phyloP scores from a whole-genome alignment of 2,797 vertebrate genomes.

The Phoebastria nigripes region DNA sequence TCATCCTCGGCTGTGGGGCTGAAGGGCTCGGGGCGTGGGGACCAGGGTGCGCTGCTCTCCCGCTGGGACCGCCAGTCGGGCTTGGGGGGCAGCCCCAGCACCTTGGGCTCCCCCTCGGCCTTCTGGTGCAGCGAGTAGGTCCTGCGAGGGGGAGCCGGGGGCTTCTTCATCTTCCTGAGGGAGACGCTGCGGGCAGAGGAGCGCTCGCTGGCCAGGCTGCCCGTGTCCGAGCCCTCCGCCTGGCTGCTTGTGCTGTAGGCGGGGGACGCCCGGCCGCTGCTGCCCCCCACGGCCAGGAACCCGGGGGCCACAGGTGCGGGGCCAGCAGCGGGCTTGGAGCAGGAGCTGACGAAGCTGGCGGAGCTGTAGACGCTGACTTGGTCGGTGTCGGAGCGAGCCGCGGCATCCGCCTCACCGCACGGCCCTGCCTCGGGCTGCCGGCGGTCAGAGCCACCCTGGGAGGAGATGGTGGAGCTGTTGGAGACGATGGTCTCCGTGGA shows the following conservation, averaged over 20 bases:
- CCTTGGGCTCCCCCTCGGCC: slow-evolving; percentile 41
- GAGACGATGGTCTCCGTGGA: slow-evolving; percentile 90
- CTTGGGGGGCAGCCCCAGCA: slow-evolving; percentile 74
- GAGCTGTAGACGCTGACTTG: slow-evolving; percentile 69
- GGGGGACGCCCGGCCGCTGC: slow-evolving; percentile 60
- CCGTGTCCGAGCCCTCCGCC: slow-evolving; percentile 72
- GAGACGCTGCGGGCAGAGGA: slow-evolving; percentile 84
- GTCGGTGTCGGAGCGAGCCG: slow-evolving; percentile 23
- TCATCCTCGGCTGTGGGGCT: slow-evolving; percentile 45
- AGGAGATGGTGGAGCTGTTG: slow-evolving; percentile 86
- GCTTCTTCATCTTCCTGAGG: slow-evolving; percentile 88
- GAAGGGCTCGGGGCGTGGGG: slow-evolving; percentile 26
- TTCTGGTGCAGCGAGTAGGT: slow-evolving; percentile 84
- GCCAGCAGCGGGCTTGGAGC: slow-evolving; percentile 46
- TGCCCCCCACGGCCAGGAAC: background rate
- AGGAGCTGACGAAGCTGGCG: slow-evolving; percentile 32
- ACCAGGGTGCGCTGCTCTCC: slow-evolving; percentile 32
- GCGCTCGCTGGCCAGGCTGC: slow-evolving; percentile 78
- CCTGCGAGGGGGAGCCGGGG: slow-evolving; percentile 83
- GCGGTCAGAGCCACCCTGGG: slow-evolving; percentile 79
- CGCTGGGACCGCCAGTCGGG: slow-evolving; percentile 58
- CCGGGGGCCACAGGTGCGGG: background rate
- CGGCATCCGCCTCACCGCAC: fast-evolving
- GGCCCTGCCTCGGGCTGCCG: slow-evolving; percentile 53
- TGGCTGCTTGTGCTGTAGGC: slow-evolving; percentile 65